Percentiles rank a stretch among this genome's conserved stretches.
Evolutionary conservation across 2,113 vertebrate species (phyloP).

Genomic region (Heteronetta atricapilla): DNA sequence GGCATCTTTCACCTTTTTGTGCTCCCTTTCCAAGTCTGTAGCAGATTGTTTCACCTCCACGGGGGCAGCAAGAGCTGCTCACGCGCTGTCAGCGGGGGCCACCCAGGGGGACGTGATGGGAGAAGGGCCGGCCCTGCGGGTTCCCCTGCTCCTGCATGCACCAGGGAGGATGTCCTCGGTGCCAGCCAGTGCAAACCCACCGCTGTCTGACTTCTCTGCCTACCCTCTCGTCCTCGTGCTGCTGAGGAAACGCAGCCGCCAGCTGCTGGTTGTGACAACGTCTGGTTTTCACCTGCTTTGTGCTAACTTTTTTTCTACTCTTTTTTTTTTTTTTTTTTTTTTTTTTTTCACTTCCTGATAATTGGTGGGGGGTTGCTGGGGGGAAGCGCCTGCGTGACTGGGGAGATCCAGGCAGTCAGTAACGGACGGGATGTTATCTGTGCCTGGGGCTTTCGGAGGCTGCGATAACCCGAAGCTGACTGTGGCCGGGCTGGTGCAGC

Average conservation of each 20-base stretch:
- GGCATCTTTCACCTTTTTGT: background rate
- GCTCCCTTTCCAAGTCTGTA: background rate
- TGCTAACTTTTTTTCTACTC: background rate
- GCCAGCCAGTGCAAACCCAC: background rate
- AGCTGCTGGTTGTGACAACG: background rate
- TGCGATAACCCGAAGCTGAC: slow-evolving; percentile 49
- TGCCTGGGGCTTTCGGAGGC: background rate
- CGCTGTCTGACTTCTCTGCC: background rate
- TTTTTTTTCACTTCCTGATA: background rate
- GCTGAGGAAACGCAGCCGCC: background rate
- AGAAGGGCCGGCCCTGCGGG: background rate
- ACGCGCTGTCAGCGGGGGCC: background rate
- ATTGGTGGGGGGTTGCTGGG: background rate
- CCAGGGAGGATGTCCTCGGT: background rate
- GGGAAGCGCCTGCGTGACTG: background rate
- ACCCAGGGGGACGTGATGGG: background rate
- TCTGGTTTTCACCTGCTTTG: background rate
- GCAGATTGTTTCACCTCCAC: background rate
- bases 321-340: background rate
- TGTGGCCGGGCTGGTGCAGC: background rate
- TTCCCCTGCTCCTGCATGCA: background rate
- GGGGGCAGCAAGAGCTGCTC: background rate
- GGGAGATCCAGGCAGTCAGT: background rate
- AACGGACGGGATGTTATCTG: slow-evolving; percentile 24
- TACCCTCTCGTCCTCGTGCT: background rate